These are phyloP conservation scores for Pristionchus entomophagus DNA, from an alignment of 2,888 invertebrate genomes.

Conservation along the genomic window DNA sequence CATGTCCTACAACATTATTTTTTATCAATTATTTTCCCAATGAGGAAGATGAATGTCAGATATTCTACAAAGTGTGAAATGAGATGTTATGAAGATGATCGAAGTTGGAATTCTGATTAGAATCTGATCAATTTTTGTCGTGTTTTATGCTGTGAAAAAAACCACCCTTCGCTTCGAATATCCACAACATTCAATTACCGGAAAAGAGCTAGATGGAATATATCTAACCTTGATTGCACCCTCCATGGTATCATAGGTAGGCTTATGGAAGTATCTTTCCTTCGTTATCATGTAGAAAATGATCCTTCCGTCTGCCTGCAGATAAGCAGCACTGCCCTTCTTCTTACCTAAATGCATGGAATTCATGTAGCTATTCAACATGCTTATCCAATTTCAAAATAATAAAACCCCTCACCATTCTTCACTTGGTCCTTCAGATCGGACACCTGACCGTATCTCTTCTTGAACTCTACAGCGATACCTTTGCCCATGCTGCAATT, in stretches of 20 bases:
- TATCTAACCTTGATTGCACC: slow-evolving; percentile 69
- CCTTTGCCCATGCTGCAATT: slow-evolving; percentile 53
- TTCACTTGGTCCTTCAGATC: slow-evolving; percentile 52
- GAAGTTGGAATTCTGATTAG: too few species aligned
- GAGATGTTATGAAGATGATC: too few species aligned
- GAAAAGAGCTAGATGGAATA: too few species aligned
- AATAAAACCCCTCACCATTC: neutral
- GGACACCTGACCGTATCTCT: slow-evolving; percentile 49
- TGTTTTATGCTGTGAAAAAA: too few species aligned
- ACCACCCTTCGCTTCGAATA: too few species aligned
- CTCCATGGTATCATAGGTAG: slow-evolving; percentile 73
- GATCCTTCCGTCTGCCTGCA: slow-evolving; percentile 59
- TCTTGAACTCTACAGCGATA: slow-evolving; percentile 54
- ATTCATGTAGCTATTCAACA: neutral
- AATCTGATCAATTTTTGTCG: too few species aligned
- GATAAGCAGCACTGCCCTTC: slow-evolving; percentile 44
- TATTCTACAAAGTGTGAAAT: too few species aligned
- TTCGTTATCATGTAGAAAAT: slow-evolving; percentile 68
- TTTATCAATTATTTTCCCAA: neutral
- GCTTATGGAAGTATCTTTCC: slow-evolving; percentile 79
- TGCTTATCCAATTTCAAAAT: neutral
- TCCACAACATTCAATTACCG: too few species aligned
- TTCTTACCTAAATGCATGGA: slow-evolving; percentile 42
- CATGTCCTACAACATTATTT: slow-evolving; percentile 51
- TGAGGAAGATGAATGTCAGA: too few species aligned